These are phyloP conservation scores for Austrofundulus limnaeus DNA, from an alignment of 2,113 vertebrate genomes.

Conservation along the genomic window DNA sequence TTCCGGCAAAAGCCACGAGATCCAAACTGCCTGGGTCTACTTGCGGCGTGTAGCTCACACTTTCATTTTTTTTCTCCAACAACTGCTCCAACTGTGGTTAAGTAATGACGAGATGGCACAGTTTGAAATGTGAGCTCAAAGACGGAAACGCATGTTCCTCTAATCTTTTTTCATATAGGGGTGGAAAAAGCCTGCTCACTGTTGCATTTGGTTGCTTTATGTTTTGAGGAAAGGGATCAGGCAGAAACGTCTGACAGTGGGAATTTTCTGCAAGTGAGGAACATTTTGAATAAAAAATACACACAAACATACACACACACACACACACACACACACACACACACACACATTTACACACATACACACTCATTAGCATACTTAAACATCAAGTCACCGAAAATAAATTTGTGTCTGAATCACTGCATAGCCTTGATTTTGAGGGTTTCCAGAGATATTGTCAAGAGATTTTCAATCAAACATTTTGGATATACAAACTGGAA, in stretches of 20 bases:
- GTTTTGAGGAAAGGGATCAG: slow-evolving; percentile 59
- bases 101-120: slow-evolving; percentile 51
- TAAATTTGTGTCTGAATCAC: too few relatives aligned
- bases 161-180: slow-evolving; percentile 68
- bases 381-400: too few relatives aligned
- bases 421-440: too few relatives aligned
- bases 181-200: slow-evolving; percentile 53
- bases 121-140: slow-evolving; percentile 63
- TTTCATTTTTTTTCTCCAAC: slow-evolving; percentile 44
- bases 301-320: too few relatives aligned
- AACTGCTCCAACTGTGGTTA: slow-evolving; percentile 38
- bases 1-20: slow-evolving; percentile 32
- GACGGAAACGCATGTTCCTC: slow-evolving; percentile 62
- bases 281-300: too few relatives aligned
- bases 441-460: neutral
- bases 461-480: neutral
- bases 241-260: slow-evolving; percentile 58
- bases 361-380: too few relatives aligned
- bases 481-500: too few relatives aligned
- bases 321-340: too few relatives aligned
- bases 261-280: slow-evolving; percentile 57
- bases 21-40: slow-evolving; percentile 24
- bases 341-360: too few relatives aligned
- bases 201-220: slow-evolving; percentile 69
- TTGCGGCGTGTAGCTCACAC: slow-evolving; percentile 11